Base-by-base conservation (phyloP, 2,888 invertebrate genomes). In the Galerucella calmariensis region DNA sequence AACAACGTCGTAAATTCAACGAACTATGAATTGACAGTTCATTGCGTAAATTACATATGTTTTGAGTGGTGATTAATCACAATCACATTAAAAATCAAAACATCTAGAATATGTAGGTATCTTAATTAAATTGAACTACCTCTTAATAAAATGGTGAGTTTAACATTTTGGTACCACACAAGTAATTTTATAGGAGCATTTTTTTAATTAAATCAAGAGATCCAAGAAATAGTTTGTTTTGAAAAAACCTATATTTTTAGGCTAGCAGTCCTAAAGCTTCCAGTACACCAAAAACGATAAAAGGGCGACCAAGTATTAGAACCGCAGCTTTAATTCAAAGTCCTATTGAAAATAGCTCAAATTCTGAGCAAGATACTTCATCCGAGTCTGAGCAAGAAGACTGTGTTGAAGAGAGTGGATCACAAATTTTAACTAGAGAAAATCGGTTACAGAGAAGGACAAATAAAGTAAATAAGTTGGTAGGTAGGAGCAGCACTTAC, bases 261-360 rank as follows among this genome's bases (percentile, higher is more conserved):
- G 44, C 16, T 20, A 20, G 16, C 16, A 46, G 11, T 20, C 77
- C 77, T 44, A 65, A 70, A 71, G 75, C 74, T 63, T 71, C 63
- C 53, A 77, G 77, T 66, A 77, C 77, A 11, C 77, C 77, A 61
- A 77, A 75, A 61, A 63, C 35, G 20, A 44, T 73, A 46, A 68
- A 24, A 65, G 62, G 53, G 2, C 44, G 73, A 46, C 58, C 20
- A 24, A 35, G 46, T 58, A 73, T 73, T 16, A 63, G 73, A 48
- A 20, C 62, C 46, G 20, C 61, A 24, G 69, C 69, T 62, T 71
- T 75, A 24, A 12, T 77, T 72, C 77, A 78, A 58, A 80, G 79
- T 58, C 78, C 79, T 44, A 80, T 79, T 41, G 71, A 67, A 61
- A 63, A 56, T 27, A 51, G 16, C 5, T 53, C 27, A 20, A 27